phyloP scores from a whole-genome alignment of 1,140 invertebrate genomes.

The Meloidogyne exigua region DNA sequence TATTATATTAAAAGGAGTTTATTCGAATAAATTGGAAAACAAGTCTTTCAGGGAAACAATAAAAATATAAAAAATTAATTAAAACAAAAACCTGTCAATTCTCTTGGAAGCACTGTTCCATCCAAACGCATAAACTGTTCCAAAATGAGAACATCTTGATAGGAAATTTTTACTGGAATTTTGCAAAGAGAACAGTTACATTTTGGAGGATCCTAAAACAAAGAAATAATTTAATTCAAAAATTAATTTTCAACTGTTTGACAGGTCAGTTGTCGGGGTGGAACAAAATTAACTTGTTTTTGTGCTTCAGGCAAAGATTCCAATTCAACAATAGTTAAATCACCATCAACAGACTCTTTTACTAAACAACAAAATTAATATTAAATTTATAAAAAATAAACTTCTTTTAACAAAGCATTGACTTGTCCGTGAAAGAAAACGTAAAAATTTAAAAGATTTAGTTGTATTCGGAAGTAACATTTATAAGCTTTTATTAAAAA shows the following conservation, averaged over 20 bases:
- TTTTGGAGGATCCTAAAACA: slow-evolving; percentile 4
- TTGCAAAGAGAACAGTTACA: slow-evolving; percentile 56
- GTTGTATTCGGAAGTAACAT: background rate
- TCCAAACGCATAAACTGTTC: slow-evolving; percentile 63
- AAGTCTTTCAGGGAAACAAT: background rate
- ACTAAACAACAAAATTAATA: slow-evolving; percentile 53
- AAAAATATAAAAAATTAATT: background rate
- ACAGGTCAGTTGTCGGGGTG: background rate
- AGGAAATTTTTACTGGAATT: slow-evolving; percentile 52
- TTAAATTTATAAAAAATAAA: background rate
- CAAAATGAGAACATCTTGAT: slow-evolving; percentile 58
- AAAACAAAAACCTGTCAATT: slow-evolving; percentile 59
- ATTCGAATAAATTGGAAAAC: background rate
- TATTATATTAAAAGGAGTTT: slow-evolving; percentile 1
- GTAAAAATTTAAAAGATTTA: background rate
- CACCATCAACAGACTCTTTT: slow-evolving; percentile 47
- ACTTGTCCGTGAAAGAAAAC: slow-evolving; percentile 6
- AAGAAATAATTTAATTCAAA: slow-evolving; percentile 28
- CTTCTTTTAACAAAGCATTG: slow-evolving; percentile 17
- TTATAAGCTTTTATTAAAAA: background rate
- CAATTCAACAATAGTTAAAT: slow-evolving; percentile 47
- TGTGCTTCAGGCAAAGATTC: slow-evolving; percentile 34
- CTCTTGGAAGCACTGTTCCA: slow-evolving; percentile 58
- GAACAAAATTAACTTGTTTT: slow-evolving; percentile 5
- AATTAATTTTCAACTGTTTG: background rate